phyloP scores from a whole-genome alignment of 2,797 vertebrate genomes.

The Nyctibius grandis region DNA sequence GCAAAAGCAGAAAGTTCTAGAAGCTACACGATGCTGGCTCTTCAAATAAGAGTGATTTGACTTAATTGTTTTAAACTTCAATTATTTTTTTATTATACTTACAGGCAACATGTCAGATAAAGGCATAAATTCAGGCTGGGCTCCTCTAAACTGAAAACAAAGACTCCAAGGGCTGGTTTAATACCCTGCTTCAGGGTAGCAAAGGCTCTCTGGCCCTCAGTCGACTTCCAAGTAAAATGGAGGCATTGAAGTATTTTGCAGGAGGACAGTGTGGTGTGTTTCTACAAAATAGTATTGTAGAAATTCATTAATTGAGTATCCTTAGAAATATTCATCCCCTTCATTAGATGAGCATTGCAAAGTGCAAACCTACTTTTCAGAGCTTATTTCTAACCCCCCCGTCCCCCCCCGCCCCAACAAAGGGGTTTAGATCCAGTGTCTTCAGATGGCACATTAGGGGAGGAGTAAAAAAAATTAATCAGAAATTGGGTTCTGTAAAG shows the following conservation, averaged over 20 bases:
- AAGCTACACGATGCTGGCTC: background rate
- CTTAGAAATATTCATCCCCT: background rate
- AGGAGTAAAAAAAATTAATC: too few species aligned
- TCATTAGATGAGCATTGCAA: background rate
- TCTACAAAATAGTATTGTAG: background rate
- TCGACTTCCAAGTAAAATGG: background rate
- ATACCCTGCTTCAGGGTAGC: background rate
- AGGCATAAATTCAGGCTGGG: background rate
- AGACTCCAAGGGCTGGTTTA: background rate
- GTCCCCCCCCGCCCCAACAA: rapidly evolving
- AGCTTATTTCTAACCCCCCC: background rate
- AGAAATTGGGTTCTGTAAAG: background rate
- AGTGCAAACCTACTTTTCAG: background rate
- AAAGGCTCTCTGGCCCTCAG: background rate
- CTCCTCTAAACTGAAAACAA: background rate
- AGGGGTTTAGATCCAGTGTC: background rate
- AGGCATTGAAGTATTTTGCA: background rate
- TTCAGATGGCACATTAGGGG: background rate
- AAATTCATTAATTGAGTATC: background rate
- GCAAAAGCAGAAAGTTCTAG: background rate
- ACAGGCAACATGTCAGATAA: background rate
- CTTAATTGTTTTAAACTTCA: background rate
- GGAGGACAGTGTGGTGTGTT: background rate
- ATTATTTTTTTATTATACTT: background rate
- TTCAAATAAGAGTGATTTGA: background rate